These are phyloP conservation scores for Rhea pennata DNA, from an alignment of 2,113 vertebrate species.

Conservation along the genomic window DNA sequence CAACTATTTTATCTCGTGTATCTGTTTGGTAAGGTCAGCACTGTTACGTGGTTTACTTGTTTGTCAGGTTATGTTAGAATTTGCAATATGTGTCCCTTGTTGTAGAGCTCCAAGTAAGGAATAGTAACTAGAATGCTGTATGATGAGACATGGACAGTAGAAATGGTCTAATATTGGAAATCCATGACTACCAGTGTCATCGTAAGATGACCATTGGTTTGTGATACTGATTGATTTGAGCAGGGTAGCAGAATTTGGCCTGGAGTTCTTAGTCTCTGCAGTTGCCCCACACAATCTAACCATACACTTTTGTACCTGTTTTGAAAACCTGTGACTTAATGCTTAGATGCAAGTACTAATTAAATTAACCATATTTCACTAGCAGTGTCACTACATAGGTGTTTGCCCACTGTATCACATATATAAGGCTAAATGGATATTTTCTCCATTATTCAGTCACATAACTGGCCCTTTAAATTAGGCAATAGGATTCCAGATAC, in stretches of 20 bases:
- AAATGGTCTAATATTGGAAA: not conserved
- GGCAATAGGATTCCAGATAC: conserved; percentile 59
- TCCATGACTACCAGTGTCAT: not conserved
- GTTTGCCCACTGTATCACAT: not conserved
- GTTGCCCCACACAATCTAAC: fast-evolving
- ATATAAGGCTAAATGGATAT: not conserved
- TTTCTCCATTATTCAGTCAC: not conserved
- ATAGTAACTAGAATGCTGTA: not conserved
- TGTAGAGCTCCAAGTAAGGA: not conserved
- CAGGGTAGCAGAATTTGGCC: not conserved
- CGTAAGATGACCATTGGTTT: not conserved
- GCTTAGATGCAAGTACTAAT: not conserved
- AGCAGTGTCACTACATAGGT: not conserved
- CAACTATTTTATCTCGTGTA: not conserved
- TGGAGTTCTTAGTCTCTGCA: too few species aligned
- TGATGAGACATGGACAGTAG: fast-evolving
- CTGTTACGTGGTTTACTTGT: not conserved
- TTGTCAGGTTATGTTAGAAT: not conserved
- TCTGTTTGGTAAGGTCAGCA: fast-evolving
- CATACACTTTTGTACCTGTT: fast-evolving
- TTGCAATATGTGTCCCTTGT: not conserved
- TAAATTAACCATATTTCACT: not conserved
- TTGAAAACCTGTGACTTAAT: not conserved
- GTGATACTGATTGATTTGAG: not conserved
- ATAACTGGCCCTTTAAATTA: conserved; percentile 64